Conservation (phyloP, 2,113 vertebrate genomes). For the Anguilla rostrata region DNA sequence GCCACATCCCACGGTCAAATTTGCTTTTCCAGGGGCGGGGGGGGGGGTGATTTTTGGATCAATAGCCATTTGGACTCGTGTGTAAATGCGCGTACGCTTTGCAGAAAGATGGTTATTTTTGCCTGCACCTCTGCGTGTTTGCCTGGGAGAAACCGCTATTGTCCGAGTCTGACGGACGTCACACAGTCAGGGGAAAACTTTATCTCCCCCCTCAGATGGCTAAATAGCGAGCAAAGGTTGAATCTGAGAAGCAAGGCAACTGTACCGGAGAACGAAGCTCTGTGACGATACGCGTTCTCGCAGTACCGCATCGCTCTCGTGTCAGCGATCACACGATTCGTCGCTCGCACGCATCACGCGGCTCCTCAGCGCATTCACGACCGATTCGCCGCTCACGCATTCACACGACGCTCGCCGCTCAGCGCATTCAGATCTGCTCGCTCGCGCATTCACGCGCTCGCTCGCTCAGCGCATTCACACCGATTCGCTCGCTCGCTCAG, state of each 20-base stretch:
- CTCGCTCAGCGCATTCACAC: too few species aligned
- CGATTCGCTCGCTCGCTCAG: too few species aligned
- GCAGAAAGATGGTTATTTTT: not conserved
- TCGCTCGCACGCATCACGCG: too few species aligned
- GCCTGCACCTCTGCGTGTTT: not conserved
- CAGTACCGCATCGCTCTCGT: too few species aligned
- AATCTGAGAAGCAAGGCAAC: not conserved
- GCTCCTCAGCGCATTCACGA: too few species aligned
- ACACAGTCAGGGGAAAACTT: not conserved
- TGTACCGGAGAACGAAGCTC: too few species aligned
- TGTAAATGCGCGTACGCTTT: not conserved
- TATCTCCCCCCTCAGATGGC: not conserved
- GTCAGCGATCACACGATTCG: too few species aligned
- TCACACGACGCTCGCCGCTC: too few species aligned
- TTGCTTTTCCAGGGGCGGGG: not conserved
- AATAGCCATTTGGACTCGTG: not conserved
- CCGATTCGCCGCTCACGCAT: too few species aligned
- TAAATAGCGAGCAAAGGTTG: not conserved
- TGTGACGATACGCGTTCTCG: too few species aligned
- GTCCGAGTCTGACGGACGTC: not conserved
- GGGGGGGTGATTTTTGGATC: not conserved
- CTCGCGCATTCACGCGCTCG: too few species aligned
- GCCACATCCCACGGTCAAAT: not conserved
- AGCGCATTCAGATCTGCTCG: too few species aligned
- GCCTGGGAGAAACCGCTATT: not conserved